Evolutionary conservation across 2,797 vertebrate species (phyloP), one percentile per base, ranked within the genome.

Genomic region (Iguana delicatissima): DNA sequence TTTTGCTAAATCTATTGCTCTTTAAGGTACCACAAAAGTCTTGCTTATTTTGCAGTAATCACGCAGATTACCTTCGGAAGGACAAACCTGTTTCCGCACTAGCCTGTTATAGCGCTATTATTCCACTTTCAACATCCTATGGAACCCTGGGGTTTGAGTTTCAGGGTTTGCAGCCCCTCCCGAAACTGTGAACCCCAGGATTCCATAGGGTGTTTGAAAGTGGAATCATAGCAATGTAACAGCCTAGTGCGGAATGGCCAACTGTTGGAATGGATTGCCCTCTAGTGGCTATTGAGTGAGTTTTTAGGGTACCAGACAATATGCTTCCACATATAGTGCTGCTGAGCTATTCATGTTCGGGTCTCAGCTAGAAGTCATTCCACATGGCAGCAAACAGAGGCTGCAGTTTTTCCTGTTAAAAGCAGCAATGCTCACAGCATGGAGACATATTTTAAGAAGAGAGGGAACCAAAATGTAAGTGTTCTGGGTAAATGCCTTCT

Each of bases 231-330:
- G 42, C 42, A 42, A 1, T 42, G 42, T 42, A 42, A 42, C 42
- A 42, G 42, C 42, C 42, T 42, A 42, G 42, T 42, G 42, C 42
- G 3, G 42, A 42, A 42, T 42, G 42, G 42, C 42, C 42, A 42
- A 42, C 42, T 42, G 42, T 42, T 42, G 42, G 42, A 42, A 42
- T 84, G 1, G 73, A 26, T 89, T 22, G 81, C 88, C 82, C 77
- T 67, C 88, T 89, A 84, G 88, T 89, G 88, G 88, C 10, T 26
- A 6, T 29, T 35, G 7, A 24, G 35, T 38, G 18, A 13, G 32
- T 18, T 42, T 64, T 86, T 76, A 52, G 5, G 29, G 29, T 24
- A 4, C 26, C 42, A 18, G 42, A 8, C 6, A 59, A 2, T 12
- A 12, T 35, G 7, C n/a, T 38, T 59, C 55, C 55, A 59, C n/a